Conservation (phyloP, 2,113 vertebrate species). For the Syngnathoides biaculeatus region DNA sequence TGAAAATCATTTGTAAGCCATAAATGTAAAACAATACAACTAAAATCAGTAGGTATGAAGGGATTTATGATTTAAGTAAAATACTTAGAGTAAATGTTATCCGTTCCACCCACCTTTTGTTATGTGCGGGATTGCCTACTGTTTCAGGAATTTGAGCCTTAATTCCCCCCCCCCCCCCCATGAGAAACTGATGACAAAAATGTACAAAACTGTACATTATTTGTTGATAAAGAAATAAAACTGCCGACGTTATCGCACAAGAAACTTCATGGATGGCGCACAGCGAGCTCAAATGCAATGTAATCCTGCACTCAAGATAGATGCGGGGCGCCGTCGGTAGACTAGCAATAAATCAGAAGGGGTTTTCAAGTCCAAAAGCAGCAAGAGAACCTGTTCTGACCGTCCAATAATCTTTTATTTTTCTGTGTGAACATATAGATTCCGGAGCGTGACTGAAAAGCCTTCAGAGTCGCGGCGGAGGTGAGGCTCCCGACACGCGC, state of each 20-base stretch:
- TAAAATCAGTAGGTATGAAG: too few species aligned
- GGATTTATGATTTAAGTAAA: too few species aligned
- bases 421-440: conserved; percentile 7
- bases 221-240: background rate
- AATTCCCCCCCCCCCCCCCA: too few species aligned
- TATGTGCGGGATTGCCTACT: too few species aligned
- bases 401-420: conserved; percentile 16
- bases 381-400: conserved; percentile 2
- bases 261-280: background rate
- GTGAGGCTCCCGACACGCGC: conserved; percentile 8
- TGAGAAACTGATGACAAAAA: too few species aligned
- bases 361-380: conserved; percentile 12
- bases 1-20: too few species aligned
- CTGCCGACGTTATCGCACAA: background rate
- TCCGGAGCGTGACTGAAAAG: conserved; percentile 1
- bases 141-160: too few species aligned
- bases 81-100: too few species aligned
- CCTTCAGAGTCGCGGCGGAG: conserved; percentile 10
- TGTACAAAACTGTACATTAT: background rate
- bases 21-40: too few species aligned
- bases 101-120: too few species aligned
- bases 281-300: background rate
- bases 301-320: background rate
- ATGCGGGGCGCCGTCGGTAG: background rate
- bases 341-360: background rate